Percentiles rank a stretch among this genome's conserved stretches.
These are phyloP conservation scores for Eulemur mongoz DNA, from an alignment of 2,797 vertebrate species.

Conservation along the genomic window DNA sequence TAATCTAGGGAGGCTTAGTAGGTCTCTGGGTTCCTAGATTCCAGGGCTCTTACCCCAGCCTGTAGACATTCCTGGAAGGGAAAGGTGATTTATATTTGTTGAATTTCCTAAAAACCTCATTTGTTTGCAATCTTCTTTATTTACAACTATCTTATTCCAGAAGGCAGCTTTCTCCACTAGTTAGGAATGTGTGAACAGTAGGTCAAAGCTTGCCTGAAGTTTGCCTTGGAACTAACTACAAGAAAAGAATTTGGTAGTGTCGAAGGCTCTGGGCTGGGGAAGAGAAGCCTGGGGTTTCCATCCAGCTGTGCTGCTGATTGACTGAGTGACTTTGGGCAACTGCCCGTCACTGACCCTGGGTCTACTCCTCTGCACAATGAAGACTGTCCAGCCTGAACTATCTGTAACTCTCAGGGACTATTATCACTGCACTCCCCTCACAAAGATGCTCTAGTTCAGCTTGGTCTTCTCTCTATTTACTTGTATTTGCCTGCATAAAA, in stretches of 20 bases:
- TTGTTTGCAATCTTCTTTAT: background rate
- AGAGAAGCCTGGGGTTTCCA: background rate
- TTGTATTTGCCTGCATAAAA: slow-evolving; percentile 9
- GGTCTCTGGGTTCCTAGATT: background rate
- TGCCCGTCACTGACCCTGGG: background rate
- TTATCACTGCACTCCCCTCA: background rate
- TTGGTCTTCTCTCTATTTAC: background rate
- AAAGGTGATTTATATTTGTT: slow-evolving; percentile 33
- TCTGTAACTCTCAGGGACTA: background rate
- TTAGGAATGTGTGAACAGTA: background rate
- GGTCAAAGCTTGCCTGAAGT: background rate
- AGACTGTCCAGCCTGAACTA: background rate
- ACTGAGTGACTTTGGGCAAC: background rate
- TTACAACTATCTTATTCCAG: background rate
- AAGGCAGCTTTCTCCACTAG: background rate
- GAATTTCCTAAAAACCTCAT: background rate
- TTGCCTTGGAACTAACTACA: background rate
- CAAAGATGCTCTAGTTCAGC: background rate
- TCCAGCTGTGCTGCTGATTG: background rate
- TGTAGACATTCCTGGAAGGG: background rate
- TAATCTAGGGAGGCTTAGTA: background rate
- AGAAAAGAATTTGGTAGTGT: background rate
- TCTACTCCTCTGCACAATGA: background rate
- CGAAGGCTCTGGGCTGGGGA: background rate
- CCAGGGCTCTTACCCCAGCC: background rate